Conservation (phyloP, 30 jellyfish, hydroid and myxozoan genomes). For the Turritopsis rubra region DNA sequence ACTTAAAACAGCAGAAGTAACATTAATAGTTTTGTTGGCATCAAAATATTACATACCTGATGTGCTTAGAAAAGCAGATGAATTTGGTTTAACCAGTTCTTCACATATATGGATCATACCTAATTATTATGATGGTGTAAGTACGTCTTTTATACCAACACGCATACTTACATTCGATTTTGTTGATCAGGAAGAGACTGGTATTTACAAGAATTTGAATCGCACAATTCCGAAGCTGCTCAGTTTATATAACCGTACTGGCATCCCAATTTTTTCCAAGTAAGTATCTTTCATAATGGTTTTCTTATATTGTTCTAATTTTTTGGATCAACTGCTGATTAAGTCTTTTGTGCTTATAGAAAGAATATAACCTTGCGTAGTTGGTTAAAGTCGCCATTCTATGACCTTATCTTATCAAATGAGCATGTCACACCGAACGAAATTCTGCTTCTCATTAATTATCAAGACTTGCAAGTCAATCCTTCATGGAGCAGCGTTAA, state of each 20-base stretch:
- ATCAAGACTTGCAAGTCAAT: neutral
- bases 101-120: slow-evolving; percentile 13
- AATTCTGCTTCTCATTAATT: neutral
- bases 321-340: neutral
- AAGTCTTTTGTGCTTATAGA: neutral
- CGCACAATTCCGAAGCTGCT: neutral
- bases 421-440: neutral
- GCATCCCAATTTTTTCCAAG: too few relatives aligned
- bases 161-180: neutral
- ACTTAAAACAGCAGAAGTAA: slow-evolving; percentile 6
- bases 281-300: neutral
- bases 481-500: neutral
- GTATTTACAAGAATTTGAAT: neutral
- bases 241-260: neutral
- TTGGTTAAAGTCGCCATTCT: neutral
- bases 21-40: slow-evolving; percentile 1
- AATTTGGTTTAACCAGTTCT: neutral
- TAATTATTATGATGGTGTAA: slow-evolving; percentile 4
- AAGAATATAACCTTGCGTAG: neutral
- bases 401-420: neutral
- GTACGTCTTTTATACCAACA: neutral
- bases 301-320: neutral
- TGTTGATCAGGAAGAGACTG: neutral
- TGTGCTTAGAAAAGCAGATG: neutral
- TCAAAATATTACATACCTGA: neutral